phyloP scores from a whole-genome alignment of 2,888 invertebrate genomes.

The Minunthozetes semirufus region DNA sequence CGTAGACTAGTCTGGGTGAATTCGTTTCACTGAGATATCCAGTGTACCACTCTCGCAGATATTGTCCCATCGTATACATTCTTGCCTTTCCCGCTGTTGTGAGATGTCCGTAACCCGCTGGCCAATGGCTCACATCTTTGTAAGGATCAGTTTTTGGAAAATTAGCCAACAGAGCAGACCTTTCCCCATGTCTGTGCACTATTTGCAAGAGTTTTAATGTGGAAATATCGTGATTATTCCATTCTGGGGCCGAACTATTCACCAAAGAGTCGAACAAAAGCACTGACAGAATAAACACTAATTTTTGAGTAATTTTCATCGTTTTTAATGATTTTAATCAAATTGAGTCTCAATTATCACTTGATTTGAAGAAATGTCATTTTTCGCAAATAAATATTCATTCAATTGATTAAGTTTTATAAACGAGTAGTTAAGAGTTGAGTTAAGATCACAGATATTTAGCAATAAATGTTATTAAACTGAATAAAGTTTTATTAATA shows the following conservation, averaged over 20 bases:
- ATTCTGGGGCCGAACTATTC: background rate
- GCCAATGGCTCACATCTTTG: slow-evolving; percentile 26
- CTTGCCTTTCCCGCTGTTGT: slow-evolving; percentile 30
- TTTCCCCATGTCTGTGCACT: slow-evolving; percentile 35
- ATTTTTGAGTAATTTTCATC: too few species aligned
- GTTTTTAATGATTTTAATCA: too few species aligned
- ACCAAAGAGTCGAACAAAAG: too few species aligned
- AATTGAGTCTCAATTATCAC: too few species aligned
- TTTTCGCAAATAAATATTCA: too few species aligned
- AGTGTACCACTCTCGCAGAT: slow-evolving; percentile 11
- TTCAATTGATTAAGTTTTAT: too few species aligned
- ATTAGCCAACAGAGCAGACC: slow-evolving; percentile 13
- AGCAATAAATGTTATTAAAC: too few species aligned
- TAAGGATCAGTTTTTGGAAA: slow-evolving; percentile 34
- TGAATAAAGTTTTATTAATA: too few species aligned
- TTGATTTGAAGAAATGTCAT: too few species aligned
- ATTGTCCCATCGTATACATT: slow-evolving; percentile 34
- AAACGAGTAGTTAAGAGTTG: too few species aligned
- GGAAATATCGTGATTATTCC: slow-evolving; percentile 13
- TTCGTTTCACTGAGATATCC: slow-evolving; percentile 2
- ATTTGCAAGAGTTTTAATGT: slow-evolving; percentile 34
- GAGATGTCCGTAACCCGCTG: slow-evolving; percentile 29
- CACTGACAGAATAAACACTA: too few species aligned
- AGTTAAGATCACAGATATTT: too few species aligned
- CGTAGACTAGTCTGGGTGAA: slow-evolving; percentile 23